Base-by-base conservation (phyloP, 2,888 invertebrate species). In the Mesochorus sp. region DNA sequence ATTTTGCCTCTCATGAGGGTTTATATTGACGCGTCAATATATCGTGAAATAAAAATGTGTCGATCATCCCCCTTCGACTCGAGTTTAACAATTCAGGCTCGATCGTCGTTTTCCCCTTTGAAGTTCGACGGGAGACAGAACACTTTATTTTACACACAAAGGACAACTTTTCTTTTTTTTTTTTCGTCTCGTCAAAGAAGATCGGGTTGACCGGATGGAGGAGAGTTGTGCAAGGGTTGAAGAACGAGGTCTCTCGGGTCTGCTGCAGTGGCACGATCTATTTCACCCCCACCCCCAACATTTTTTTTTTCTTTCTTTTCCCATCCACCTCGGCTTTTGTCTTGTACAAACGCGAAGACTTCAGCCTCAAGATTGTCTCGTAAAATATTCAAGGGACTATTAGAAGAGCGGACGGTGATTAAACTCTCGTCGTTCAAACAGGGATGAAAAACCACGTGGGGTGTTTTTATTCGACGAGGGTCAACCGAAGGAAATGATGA, bases 381-480 rank as follows among this genome's bases (percentile, higher is more conserved):
- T 88, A 81, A 87, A 88, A 87, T 87, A 88, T 88, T 86, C 86
- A 87, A 76, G 71, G 71, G 79, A 79, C 83, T n/a, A 4, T 10
- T n/a, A 2, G 8, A 49, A 49, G 24, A 49, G 10, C 5, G n/a
- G 3, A 26, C 81, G 82, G 64, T 67, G 68, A 53, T 77, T 67
- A 66, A 70, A 37, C 53, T 17, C 55, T 44, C 17, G 49, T 21
- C 31, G 17, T 31, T 21, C 53, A n/a, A n/a, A n/a, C n/a, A n/a
- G n/a, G n/a, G n/a, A 62, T 34, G 42, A 39, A 57, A 66, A 5
- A 28, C 39, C 37, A 6, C 37, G 28, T 14, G 42, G 5, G 12
- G 24, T 26, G n/a, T 28, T 44, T 24, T 53, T 37, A 51, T 28
- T 44, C 49, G 61, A 42, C 12, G 57, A 47, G 44, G 26, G 42